Percentiles rank a stretch among this genome's conserved stretches.
phyloP scores from a whole-genome alignment of 2,797 vertebrate species.

The Calcarius lapponicus region DNA sequence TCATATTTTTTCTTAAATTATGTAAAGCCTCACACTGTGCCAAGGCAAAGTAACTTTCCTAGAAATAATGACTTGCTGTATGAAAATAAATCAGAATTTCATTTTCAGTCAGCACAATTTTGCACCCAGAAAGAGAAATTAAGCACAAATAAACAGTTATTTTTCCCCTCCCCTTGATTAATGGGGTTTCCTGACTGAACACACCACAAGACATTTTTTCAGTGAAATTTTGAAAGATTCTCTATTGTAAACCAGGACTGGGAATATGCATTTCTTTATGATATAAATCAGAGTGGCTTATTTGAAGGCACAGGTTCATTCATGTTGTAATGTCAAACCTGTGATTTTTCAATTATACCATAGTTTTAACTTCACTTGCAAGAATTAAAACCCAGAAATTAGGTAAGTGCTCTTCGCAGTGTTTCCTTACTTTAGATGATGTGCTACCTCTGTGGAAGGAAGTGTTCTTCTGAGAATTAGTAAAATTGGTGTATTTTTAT shows the following conservation, averaged over 20 bases:
- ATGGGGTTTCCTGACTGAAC: not conserved
- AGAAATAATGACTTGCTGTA: not conserved
- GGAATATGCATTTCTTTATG: not conserved
- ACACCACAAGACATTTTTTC: not conserved
- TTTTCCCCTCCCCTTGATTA: accelerated
- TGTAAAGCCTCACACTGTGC: not conserved
- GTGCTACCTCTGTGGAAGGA: not conserved
- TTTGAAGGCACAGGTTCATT: not conserved
- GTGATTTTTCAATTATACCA: not conserved
- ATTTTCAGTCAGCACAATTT: not conserved
- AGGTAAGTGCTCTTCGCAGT: not conserved
- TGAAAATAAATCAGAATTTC: not conserved
- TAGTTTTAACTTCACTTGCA: not conserved
- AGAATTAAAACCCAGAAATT: not conserved
- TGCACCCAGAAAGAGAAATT: not conserved
- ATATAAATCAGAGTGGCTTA: not conserved
- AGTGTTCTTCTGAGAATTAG: accelerated
- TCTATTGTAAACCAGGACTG: not conserved
- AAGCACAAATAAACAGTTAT: not conserved
- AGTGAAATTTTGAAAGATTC: not conserved
- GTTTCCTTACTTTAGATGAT: not conserved
- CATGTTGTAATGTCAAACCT: not conserved
- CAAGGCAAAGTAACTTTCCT: not conserved
- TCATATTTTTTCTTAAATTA: not conserved
- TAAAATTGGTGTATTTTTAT: not conserved